These are phyloP conservation scores for Pemphredon lugubris DNA, from an alignment of 2,888 invertebrate species.

Conservation along the genomic window DNA sequence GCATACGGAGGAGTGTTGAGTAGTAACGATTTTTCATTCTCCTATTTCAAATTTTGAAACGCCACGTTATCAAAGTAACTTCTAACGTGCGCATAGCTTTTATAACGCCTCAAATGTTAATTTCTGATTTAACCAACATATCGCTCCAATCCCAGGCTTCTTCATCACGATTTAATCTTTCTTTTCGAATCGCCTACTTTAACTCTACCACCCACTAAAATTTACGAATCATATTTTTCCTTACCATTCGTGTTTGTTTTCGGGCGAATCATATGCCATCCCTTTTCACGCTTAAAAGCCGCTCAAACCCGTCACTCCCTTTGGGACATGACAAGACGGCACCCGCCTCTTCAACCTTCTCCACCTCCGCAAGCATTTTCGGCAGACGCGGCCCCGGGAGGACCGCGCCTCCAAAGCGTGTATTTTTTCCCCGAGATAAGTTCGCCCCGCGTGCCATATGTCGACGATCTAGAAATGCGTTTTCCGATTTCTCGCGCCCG, in stretches of 20 bases:
- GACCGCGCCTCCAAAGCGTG: conserved; percentile 23
- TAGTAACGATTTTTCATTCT: background rate
- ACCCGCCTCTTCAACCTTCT: conserved; percentile 2
- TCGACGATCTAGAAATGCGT: conserved; percentile 67
- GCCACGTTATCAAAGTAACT: background rate
- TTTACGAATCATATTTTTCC: too few relatives aligned
- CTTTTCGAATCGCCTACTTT: too few relatives aligned
- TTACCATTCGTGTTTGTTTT: too few relatives aligned
- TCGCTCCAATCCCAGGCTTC: too few relatives aligned
- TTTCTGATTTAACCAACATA: too few relatives aligned
- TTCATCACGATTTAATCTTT: too few relatives aligned
- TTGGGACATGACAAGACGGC: background rate
- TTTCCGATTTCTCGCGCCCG: conserved; percentile 72
- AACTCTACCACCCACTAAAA: too few relatives aligned
- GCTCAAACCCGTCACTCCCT: conserved; percentile 3
- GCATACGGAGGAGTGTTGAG: background rate
- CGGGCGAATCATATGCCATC: background rate
- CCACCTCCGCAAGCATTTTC: conserved; percentile 35
- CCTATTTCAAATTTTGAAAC: background rate
- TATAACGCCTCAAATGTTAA: too few relatives aligned
- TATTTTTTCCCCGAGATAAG: conserved; percentile 63
- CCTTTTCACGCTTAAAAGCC: background rate
- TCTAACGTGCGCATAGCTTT: too few relatives aligned
- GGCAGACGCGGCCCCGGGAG: conserved; percentile 14
- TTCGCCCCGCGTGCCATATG: conserved; percentile 76